Evolutionary conservation across 2,888 invertebrate genomes (phyloP), one percentile per base, ranked within the genome.

Genomic region (Notodromas monacha): DNA sequence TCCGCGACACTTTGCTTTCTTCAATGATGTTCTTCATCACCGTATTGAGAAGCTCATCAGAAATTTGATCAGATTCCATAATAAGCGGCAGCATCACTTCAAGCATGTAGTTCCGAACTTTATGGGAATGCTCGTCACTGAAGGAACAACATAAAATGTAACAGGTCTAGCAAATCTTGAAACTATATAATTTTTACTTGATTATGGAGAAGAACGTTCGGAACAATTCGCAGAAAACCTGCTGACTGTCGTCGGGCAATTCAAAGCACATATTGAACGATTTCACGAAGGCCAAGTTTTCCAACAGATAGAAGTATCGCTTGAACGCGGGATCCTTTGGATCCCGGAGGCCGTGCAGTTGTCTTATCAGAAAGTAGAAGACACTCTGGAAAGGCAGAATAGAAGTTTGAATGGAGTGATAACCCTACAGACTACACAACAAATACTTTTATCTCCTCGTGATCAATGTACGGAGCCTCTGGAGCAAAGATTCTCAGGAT

Each of bases 251-350:
- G 48, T 89, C 89, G n/a, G n/a, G n/a, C 34, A 92, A 54, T 49
- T 92, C 89, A 46, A 89, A 79, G 50, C 86, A 89, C 69, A 92
- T 89, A 51, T 89, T 89, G 52, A 92, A 89, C 0, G 84, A 81
- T 51, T 92, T 92, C 21, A 89, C 86, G 50, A 81, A 86, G 1
- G 86, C 84, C 41, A 92, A 56, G 52, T 89, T 92, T 55, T 92
- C 89, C 33, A 92, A 55, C 30, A 92, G 58, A 50, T 92, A 92
- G 54, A 89, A 89, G 52, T 89, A 89, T 39, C 86, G 62, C 49
- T 89, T 89, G 52, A 89, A 92, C 3, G 84, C 79, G 3, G 89
- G 77, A 52, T 86, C 79, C 49, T 86, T 84, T 0, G 86, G 84
- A 54, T 89, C 84, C 45, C 73, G 74, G 14, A 92, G 58, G 11